Conservation (phyloP, 2,797 vertebrate species). For the Podarcis lilfordi region DNA sequence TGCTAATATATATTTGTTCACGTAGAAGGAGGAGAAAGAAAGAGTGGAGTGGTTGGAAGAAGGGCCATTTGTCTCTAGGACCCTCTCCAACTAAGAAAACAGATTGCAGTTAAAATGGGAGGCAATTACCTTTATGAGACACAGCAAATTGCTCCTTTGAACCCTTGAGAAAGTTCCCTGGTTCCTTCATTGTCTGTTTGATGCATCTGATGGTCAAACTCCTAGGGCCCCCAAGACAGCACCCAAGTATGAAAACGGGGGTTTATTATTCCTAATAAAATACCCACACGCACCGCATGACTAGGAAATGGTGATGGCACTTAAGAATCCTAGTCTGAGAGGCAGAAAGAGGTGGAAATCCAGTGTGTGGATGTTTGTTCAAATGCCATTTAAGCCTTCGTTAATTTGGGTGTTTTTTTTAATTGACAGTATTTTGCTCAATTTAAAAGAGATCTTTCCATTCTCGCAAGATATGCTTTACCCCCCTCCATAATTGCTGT, state of each 20-base stretch:
- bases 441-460: not conserved
- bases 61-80: not conserved
- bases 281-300: slow-evolving; percentile 24
- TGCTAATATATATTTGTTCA: not conserved
- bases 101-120: not conserved
- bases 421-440: not conserved
- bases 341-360: not conserved
- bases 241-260: slow-evolving; percentile 60
- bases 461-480: not conserved
- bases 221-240: slow-evolving; percentile 54
- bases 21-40: not conserved
- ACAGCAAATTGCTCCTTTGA: slow-evolving; percentile 47
- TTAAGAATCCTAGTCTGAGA: not conserved
- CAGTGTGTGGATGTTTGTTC: not conserved
- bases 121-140: slow-evolving; percentile 54
- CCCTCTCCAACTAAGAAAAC: slow-evolving; percentile 19
- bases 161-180: slow-evolving; percentile 51
- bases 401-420: no score
- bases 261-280: slow-evolving; percentile 78
- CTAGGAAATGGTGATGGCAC: slow-evolving; percentile 34
- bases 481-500: no score
- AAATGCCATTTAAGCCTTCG: no score
- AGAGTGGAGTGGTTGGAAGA: not conserved
- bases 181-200: slow-evolving; percentile 61
- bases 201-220: slow-evolving; percentile 65